Evolutionary conservation across 1,140 invertebrate genomes (phyloP).

Genomic region (Drosophila seguyi): DNA sequence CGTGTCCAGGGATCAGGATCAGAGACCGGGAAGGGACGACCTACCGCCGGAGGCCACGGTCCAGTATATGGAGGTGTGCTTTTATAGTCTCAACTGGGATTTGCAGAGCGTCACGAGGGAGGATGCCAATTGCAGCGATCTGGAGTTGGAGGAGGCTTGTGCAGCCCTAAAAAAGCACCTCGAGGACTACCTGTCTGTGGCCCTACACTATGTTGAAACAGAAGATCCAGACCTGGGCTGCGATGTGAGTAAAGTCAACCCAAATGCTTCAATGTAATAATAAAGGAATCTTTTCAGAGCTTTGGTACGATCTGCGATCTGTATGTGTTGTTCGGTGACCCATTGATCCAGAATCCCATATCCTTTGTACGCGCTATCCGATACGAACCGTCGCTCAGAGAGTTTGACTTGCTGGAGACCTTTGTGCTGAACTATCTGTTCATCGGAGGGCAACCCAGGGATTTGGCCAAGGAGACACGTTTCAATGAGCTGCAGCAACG

Average conservation of each 20-base stretch:
- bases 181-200: slow-evolving; percentile 9
- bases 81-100: slow-evolving; percentile 39
- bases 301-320: slow-evolving; percentile 53
- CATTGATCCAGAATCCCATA: neutral
- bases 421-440: slow-evolving; percentile 34
- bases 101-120: neutral
- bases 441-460: neutral
- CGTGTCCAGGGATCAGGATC: neutral
- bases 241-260: slow-evolving; percentile 5
- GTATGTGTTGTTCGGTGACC: slow-evolving; percentile 29
- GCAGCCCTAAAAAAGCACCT: slow-evolving; percentile 13
- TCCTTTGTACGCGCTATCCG: neutral
- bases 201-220: neutral
- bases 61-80: slow-evolving; percentile 39
- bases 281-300: slow-evolving; percentile 16
- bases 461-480: neutral
- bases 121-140: neutral
- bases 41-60: neutral
- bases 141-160: slow-evolving; percentile 6
- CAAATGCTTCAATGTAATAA: too few species aligned
- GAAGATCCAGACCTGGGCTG: neutral
- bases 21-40: neutral
- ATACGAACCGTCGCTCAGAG: slow-evolving; percentile 8
- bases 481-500: slow-evolving; percentile 14
- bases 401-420: slow-evolving; percentile 41